Evolutionary conservation across 1,140 invertebrate genomes (phyloP), one percentile per base, ranked within the genome.

Genomic region (Macrostomum lignano): DNA sequence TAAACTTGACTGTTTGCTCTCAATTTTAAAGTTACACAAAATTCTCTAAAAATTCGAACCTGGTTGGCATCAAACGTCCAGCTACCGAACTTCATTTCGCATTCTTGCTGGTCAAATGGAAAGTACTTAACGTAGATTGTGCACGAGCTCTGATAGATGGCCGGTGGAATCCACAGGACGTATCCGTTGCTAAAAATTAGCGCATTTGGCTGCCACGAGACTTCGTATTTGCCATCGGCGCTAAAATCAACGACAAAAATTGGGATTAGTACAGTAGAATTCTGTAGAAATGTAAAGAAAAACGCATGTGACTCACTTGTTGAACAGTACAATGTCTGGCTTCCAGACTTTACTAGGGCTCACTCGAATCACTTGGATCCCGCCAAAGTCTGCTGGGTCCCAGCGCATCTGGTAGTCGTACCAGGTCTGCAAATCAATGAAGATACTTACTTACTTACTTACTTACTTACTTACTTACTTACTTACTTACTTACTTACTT

Each of bases 61-160:
- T 33, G 19, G 3, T 13, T 24, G 4, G 32, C 17, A 33, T 33
- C 20, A 15, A 33, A 94, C 0, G 88, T 96, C 88, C 88, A 96
- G 2, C 81, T 91, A 3, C 86, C 84, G 43, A 94, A 96, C 28
- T 93, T 94, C 81, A 96, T 88, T 39, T 88, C 77, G 55, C 86
- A 94, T 1, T 73, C 79, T 66, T 96, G 88, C 52, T 54, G 42
- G 36, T 93, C 86, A 58, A 94, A 94, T 13, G 84, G 84, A 54
- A 91, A 94, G 53, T 88, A 93, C 26, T 76, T 82, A 23, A 98
- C 88, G 58, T 96, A 86, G 44, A 96, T 98, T 11, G 79, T 91
- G 58, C 91, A 98, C 25, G 84, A 91, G 57, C 79, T 88, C 69
- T 94, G 70, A 57, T 93, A 96, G 51, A 96, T 98, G 23, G 88